Base-by-base conservation (phyloP, 2,113 vertebrate genomes). In the Ciconia stormi region DNA sequence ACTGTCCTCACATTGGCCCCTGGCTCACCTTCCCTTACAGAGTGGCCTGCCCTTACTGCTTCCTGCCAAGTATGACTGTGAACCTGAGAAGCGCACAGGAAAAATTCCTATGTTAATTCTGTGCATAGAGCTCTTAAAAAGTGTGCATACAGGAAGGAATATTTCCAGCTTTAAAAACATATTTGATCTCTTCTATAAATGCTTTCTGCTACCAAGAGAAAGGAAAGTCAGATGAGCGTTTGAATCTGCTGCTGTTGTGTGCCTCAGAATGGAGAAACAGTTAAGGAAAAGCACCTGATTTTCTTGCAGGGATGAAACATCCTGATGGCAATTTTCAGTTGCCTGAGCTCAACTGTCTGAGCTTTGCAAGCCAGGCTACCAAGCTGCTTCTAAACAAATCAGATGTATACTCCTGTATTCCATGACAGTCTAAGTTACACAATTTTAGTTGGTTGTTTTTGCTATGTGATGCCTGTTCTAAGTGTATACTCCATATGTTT, bases 41-140 rank as follows among this genome's bases (percentile, higher is more conserved):
- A 40, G 16, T 30, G 44, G 6, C 55, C 30, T 71, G 59, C 9
- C 53, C 32, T 30, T 23, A 17, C 34, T 71, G 32, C 32, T 46
- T 49, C 36, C 62, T 63, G 52, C 11, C 52, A 11, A 8, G 11
- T 12, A 40, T 0, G 5, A 29, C 23, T 1, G 2, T 9, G 15
- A 62, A n/a, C 16, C 20, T 40, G 76, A 22, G 62, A 9, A 79
- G 11, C 17, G 9, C 14, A 9, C 15, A 21, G 49, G 67, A 83
- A 16, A 46, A 62, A 49, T 58, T 56, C n/a, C 40, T 18, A 21
- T 32, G 18, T 13, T 56, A 46, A 53, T 73, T 19, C 59, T 65
- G 19, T 5, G 13, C 16, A 14, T 9, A 94, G 21, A 71, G 61
- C 23, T 87, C 47, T 63, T 50, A 69, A 76, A 93, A 53, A 67